A percentile compares a stretch with the other conserved stretches of the same genome.
phyloP scores from a whole-genome alignment of 1,140 invertebrate genomes.

The Battus philenor region DNA sequence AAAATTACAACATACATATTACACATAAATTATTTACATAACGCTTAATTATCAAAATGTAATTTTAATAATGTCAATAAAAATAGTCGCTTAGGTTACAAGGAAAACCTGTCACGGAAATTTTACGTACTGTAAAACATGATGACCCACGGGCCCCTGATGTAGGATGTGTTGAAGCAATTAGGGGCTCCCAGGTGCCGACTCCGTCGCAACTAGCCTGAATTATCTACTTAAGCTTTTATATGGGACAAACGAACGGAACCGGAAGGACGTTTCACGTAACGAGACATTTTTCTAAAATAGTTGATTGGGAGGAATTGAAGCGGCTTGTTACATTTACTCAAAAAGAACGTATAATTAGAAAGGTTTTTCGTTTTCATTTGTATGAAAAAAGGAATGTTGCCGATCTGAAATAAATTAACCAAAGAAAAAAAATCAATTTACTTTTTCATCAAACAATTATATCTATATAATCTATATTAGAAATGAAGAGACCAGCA shows the following conservation, averaged over 20 bases:
- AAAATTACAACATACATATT: not conserved
- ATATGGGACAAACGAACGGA: conserved; percentile 15
- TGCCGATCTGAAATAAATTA: too few relatives aligned
- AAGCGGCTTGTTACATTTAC: too few relatives aligned
- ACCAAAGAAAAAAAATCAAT: too few relatives aligned
- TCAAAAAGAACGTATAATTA: too few relatives aligned
- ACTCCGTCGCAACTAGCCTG: conserved; percentile 41
- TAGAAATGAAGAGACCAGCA: too few relatives aligned
- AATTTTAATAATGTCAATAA: not conserved
- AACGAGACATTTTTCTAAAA: too few relatives aligned
- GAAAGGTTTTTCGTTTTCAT: too few relatives aligned
- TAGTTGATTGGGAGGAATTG: too few relatives aligned
- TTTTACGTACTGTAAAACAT: conserved; percentile 31
- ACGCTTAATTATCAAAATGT: not conserved
- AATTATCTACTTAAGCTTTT: conserved; percentile 53
- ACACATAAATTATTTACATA: not conserved
- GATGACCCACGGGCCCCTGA: conserved; percentile 23
- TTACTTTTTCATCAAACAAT: too few relatives aligned
- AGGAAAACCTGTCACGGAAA: conserved; percentile 23
- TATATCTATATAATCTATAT: too few relatives aligned
- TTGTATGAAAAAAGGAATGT: too few relatives aligned
- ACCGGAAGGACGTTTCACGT: conserved; percentile 22
- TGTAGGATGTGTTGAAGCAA: conserved; percentile 42
- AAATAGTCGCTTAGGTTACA: not conserved
- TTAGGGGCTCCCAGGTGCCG: conserved; percentile 51